Conservation (phyloP, 2,797 vertebrate genomes). For the Pipistrellus pipistrellus region DNA sequence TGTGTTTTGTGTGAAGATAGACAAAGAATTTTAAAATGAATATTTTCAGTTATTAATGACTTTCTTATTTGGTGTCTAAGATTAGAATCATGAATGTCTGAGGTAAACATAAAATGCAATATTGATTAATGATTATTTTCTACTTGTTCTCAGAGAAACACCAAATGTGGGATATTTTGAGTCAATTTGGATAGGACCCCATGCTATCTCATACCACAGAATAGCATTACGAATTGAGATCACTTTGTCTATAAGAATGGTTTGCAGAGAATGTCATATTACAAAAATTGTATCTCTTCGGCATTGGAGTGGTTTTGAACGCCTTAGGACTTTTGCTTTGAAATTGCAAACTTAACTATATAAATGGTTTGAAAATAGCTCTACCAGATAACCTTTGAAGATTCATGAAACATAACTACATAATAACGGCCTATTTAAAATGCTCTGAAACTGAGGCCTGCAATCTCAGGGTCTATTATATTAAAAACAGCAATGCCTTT, state of each 20-base stretch:
- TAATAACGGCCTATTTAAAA: not conserved
- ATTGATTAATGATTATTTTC: not conserved
- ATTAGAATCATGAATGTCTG: not conserved
- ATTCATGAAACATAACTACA: not conserved
- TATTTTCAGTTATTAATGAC: not conserved
- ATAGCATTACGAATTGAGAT: not conserved
- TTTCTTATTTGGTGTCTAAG: not conserved
- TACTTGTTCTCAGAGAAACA: not conserved
- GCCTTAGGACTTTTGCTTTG: not conserved
- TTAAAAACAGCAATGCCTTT: not conserved
- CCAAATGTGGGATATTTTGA: slow-evolving; percentile 25
- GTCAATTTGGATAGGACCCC: not conserved
- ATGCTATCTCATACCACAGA: not conserved
- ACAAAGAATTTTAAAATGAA: not conserved
- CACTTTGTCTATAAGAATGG: not conserved
- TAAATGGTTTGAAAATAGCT: slow-evolving; percentile 39
- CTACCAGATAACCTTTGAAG: not conserved
- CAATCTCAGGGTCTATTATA: not conserved
- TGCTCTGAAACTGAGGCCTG: slow-evolving; percentile 17
- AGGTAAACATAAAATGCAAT: not conserved
- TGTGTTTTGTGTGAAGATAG: not conserved
- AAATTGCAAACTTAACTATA: slow-evolving; percentile 1
- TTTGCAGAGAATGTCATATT: slow-evolving; percentile 6
- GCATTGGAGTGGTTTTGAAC: not conserved
- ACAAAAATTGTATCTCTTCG: not conserved